Evolutionary conservation across 2,797 vertebrate genomes (phyloP), one percentile per base, ranked within the genome.

Genomic region (Gephyroberyx darwinii): DNA sequence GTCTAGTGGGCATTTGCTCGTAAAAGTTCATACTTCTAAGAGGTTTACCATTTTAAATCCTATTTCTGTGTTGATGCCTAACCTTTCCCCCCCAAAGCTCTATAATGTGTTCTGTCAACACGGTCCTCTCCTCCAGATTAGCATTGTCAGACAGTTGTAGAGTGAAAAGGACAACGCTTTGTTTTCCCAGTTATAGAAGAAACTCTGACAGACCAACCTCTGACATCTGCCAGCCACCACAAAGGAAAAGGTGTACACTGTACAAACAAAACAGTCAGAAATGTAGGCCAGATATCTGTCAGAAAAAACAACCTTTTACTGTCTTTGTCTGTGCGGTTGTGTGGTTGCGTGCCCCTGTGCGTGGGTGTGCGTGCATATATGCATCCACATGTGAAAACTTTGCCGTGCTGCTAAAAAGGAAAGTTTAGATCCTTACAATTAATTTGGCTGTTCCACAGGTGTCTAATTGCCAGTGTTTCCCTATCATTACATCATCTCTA

Each of bases 391-490:
- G 39, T 52, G 31, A 57, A 48, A 8, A 54, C 56, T 63, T 39
- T 26, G 53, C 33, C 10, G 47, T 16, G 55, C 41, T 16, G 16
- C 67, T 30, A 17, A 64, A 19, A 16, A 26, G n/a, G 5, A 63
- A 33, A 63, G 69, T 77, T 59, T 31, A n/a, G 47, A 8, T 60
- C 78, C 47, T 60, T 51, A 22, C 56, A 77, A 77, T 73, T 51
- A 74, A 87, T 80, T 66, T 66, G 76, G 62, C 71, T 60, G 61
- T 82, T 84, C 71, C 52, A 78, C 79, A 85, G 81, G 87, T 87
- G 84, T 86, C 75, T 91, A 91, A 90, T 90, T 90, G 77, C 74
- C 72, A 53, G 78, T 57, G 77, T 90, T 91, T 90, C 86, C 82
- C 70, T 81, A 64, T 83, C 72, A 61, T 90, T 92, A 81, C 89